phyloP scores from a whole-genome alignment of 2,888 invertebrate species.

The Macrostomum cliftonense region DNA sequence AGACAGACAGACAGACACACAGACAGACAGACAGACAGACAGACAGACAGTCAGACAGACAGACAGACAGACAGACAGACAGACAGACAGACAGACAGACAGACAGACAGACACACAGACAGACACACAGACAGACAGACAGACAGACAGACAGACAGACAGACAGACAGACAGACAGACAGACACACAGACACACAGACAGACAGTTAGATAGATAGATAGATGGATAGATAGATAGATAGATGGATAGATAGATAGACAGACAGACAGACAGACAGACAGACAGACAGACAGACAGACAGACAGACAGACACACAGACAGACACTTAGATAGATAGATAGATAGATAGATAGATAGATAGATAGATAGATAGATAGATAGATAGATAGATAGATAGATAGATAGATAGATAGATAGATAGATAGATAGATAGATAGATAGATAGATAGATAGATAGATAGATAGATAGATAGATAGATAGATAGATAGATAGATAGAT shows the following conservation, averaged over 20 bases:
- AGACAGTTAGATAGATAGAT: background rate
- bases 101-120: constrained; percentile 8
- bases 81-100: constrained; percentile 7
- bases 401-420: too few relatives aligned
- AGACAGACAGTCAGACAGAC: constrained; percentile 10
- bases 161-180: constrained; percentile 7
- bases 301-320: constrained; percentile 3
- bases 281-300: constrained; percentile 9
- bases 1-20: too few relatives aligned
- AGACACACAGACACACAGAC: constrained; percentile 4
- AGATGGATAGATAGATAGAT: constrained; percentile 7
- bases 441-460: too few relatives aligned
- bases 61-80: constrained; percentile 8
- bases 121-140: constrained; percentile 8
- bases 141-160: constrained; percentile 8
- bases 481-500: too few relatives aligned
- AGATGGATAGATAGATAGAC: constrained; percentile 8
- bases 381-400: too few relatives aligned
- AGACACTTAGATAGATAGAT: too few relatives aligned
- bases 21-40: too few relatives aligned
- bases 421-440: too few relatives aligned
- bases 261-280: constrained; percentile 9
- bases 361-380: too few relatives aligned
- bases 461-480: too few relatives aligned
- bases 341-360: too few relatives aligned